Evolutionary conservation across 1,140 invertebrate species (phyloP), one percentile per base, ranked within the genome.

Genomic region (Calephelis virginiensis): DNA sequence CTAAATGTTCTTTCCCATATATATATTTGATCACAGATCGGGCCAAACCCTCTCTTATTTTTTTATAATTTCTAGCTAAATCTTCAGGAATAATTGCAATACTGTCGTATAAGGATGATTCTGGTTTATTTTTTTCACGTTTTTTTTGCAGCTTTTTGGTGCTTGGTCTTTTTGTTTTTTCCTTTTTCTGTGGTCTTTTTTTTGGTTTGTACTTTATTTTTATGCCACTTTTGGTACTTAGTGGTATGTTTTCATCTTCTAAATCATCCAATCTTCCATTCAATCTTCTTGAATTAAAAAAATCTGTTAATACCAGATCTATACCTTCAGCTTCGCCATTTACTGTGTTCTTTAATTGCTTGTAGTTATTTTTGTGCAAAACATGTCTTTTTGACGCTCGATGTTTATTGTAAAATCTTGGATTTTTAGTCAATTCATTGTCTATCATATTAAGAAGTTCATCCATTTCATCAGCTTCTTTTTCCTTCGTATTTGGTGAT

Each of bases 21-120:
- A 59, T 37, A 38, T 59, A 59, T 37, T 59, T 59, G 12, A 59
- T 28, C 10, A 59, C 17, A 38, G 53, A 59, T 37, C 53, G 11
- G 28, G 53, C 28, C 9, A 59, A 59, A n/a, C 53, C 53, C 37
- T 59, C 53, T 59, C 12, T 59, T 38, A 59, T 38, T 59, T 59
- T 59, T 38, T 37, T 59, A 38, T 59, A 59, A 37, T 37, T 59
- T 59, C 7, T 59, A n/a, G 53, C 53, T 37, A 59, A 17, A 59
- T 59, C n/a, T 12, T 59, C 53, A 5, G 53, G 53, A 38, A 59
- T 59, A 8, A 59, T 37, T 3, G 17, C 11, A 38, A 59, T 38
- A 12, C 37, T 12, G 38, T 59, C 53, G n/a, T 59, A 17, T 59
- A 59, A 59, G 37, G 53, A 59, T 59, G 53, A 59, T 38, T 59